phyloP scores from a whole-genome alignment of 2,888 invertebrate species.

The Thereva nobilitata region DNA sequence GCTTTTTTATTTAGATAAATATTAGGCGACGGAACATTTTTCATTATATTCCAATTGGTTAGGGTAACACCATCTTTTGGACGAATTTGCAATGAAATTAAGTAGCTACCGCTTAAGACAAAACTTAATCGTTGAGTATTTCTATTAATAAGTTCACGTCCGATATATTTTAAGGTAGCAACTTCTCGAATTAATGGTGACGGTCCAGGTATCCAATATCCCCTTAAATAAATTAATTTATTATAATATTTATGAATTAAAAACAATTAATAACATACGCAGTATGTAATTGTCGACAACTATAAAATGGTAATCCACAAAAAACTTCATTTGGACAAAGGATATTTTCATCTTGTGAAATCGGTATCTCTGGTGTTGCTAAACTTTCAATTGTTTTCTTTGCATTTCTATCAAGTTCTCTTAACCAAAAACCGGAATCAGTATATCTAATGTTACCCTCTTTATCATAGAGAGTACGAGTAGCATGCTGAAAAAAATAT shows the following conservation, averaged over 20 bases:
- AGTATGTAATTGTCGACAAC: slow-evolving; percentile 47
- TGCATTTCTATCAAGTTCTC: slow-evolving; percentile 50
- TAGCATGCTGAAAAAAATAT: slow-evolving; percentile 46
- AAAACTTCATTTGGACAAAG: slow-evolving; percentile 50
- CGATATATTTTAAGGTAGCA: slow-evolving; percentile 44
- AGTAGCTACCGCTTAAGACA: slow-evolving; percentile 46
- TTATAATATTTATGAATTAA: background rate
- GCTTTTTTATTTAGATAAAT: slow-evolving; percentile 46
- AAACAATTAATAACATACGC: slow-evolving; percentile 43
- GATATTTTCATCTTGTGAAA: slow-evolving; percentile 48
- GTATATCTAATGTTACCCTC: slow-evolving; percentile 49
- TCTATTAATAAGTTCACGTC: slow-evolving; percentile 41
- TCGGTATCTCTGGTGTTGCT: slow-evolving; percentile 49
- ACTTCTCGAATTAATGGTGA: slow-evolving; percentile 48
- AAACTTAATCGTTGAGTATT: slow-evolving; percentile 45
- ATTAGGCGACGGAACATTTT: slow-evolving; percentile 47
- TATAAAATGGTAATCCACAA: slow-evolving; percentile 49
- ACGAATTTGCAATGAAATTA: slow-evolving; percentile 48
- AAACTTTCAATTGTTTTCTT: slow-evolving; percentile 51
- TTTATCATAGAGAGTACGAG: slow-evolving; percentile 49
- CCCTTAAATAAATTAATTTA: slow-evolving; percentile 41
- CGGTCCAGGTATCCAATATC: slow-evolving; percentile 50
- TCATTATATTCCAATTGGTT: slow-evolving; percentile 46
- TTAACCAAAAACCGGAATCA: slow-evolving; percentile 52
- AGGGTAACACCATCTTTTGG: slow-evolving; percentile 47